These are phyloP conservation scores for Trematomus loennbergii DNA, from an alignment of 2,113 vertebrate species.

Conservation along the genomic window DNA sequence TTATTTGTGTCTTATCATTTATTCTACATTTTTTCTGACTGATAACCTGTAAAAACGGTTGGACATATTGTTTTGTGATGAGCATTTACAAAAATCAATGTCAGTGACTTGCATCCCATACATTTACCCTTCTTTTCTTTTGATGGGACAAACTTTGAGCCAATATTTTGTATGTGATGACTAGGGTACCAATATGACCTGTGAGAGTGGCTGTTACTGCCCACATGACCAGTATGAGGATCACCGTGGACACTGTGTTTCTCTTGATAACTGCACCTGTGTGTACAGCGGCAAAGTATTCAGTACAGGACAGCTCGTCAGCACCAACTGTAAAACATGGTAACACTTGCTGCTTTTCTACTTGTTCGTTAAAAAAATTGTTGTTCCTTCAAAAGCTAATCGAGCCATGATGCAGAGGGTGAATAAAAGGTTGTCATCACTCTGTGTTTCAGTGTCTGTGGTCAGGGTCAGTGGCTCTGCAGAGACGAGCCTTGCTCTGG, in stretches of 20 bases:
- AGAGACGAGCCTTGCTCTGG: constrained; percentile 64
- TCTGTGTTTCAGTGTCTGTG: constrained; percentile 68
- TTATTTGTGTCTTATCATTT: background rate
- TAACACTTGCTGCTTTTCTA: constrained; percentile 28
- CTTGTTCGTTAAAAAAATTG: fast-evolving
- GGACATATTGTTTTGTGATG: too few species aligned
- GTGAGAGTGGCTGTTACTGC: constrained; percentile 80
- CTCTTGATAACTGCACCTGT: constrained; percentile 77
- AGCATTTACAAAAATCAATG: too few species aligned
- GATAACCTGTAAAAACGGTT: background rate
- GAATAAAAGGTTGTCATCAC: background rate
- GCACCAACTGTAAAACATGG: constrained; percentile 77
- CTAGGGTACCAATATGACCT: constrained; percentile 57
- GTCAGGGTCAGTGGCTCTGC: constrained; percentile 78
- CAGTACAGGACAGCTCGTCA: constrained; percentile 66
- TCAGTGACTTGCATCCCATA: too few species aligned
- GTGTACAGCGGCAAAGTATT: constrained; percentile 71
- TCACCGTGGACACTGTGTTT: constrained; percentile 76
- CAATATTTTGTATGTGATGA: background rate
- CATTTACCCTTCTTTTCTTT: too few species aligned
- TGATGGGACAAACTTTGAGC: background rate
- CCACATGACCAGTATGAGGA: constrained; percentile 77
- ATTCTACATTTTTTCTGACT: background rate
- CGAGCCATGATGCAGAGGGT: background rate
- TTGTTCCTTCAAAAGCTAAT: too few species aligned